Conservation (phyloP, 2,797 vertebrate species). For the Protonibea diacanthus region DNA sequence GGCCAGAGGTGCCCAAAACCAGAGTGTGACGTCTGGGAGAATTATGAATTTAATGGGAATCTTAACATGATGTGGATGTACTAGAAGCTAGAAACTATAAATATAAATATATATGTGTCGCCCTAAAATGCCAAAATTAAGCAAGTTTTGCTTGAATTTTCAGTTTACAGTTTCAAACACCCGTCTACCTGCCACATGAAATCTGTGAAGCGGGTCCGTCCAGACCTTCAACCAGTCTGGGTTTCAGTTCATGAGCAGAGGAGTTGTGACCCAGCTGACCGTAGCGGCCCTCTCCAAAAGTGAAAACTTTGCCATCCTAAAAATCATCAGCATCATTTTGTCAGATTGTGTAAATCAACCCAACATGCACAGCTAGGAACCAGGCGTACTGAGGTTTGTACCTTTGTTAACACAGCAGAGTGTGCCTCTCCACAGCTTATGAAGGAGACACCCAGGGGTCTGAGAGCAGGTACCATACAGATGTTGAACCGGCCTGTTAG, state of each 20-base stretch:
- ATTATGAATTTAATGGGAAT: background rate
- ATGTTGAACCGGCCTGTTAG: slow-evolving; percentile 83
- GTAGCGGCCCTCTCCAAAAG: slow-evolving; percentile 89
- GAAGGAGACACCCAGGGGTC: slow-evolving; percentile 72
- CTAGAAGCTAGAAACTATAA: background rate
- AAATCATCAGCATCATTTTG: slow-evolving; percentile 17
- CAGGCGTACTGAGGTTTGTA: slow-evolving; percentile 35
- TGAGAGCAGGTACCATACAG: slow-evolving; percentile 80
- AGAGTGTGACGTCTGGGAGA: slow-evolving; percentile 86
- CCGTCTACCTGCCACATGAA: slow-evolving; percentile 88
- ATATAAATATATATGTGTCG: background rate
- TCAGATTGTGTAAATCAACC: background rate
- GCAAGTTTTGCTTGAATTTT: background rate
- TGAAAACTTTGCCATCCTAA: slow-evolving; percentile 89
- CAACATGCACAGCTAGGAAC: background rate
- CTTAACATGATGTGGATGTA: background rate
- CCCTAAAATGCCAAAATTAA: background rate
- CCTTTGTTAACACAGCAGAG: slow-evolving; percentile 85
- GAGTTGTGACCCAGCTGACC: slow-evolving; percentile 92
- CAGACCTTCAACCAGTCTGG: slow-evolving; percentile 82
- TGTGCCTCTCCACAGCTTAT: slow-evolving; percentile 87
- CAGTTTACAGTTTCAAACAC: background rate
- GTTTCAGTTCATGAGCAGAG: slow-evolving; percentile 79
- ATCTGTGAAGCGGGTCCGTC: slow-evolving; percentile 83
- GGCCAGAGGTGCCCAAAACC: slow-evolving; percentile 83